Evolutionary conservation across 2,888 invertebrate species (phyloP), one percentile per base, ranked within the genome.

Genomic region (Ophion ellenae): DNA sequence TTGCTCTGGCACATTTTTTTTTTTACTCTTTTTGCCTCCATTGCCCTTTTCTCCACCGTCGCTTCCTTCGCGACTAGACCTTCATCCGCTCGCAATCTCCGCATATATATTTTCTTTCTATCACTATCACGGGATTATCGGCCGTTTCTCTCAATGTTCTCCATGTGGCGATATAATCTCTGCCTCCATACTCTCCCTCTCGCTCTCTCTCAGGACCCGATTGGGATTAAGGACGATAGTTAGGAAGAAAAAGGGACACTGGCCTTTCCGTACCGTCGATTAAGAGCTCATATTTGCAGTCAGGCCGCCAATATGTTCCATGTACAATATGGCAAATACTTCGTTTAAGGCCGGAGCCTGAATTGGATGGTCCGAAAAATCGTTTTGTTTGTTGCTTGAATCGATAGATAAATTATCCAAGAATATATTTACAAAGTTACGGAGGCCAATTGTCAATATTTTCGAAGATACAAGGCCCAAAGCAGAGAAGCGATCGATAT

Each of bases 41-140:
- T 40, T 32, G 28, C 32, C 70, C 47, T 70, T 45, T 61, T 36
- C 36, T 61, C 61, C 32, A 45, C 28, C 47, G n/a, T 32, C 36
- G 57, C 70, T 73, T 69, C 71, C n/a, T 57, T 24, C 45, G 53
- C 66, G 71, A 66, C 24, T 24, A 24, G 24, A 24, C 76, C 66
- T 59, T 77, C 76, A 32, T 81, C n/a, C 80, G 76, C 76, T 84
- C 67, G 76, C 32, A 61, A 81, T 80, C 76, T 76, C 59, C 45
- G 36, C 67, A 75, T 32, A 64, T 71, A 67, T 78, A 71, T 77
- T 61, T 83, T 59, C 59, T 59, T 76, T 80, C 57, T 71, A 84
- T 84, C 84, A 61, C 80, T 64, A 80, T 80, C 84, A 14, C 70
- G 9, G 32, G 45, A 76, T 84, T 71, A 76, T 84, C 80, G 71